These are phyloP conservation scores for Sciurus carolinensis DNA, from an alignment of 2,797 vertebrate species.

Conservation along the genomic window DNA sequence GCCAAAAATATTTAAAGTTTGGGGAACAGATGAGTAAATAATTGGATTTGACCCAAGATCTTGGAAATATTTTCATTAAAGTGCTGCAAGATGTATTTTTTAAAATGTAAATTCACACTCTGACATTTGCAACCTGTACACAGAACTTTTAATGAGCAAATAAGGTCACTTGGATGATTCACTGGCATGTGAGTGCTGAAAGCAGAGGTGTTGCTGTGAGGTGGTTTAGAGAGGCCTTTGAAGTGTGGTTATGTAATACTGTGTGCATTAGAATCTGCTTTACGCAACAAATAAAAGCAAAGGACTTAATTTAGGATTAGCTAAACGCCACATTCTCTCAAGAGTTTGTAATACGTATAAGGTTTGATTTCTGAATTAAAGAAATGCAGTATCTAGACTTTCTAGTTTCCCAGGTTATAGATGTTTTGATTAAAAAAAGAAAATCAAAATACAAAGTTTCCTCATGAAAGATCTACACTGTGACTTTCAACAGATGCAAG, in stretches of 20 bases:
- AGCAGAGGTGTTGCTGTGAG: slow-evolving; percentile 80
- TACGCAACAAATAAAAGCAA: slow-evolving; percentile 79
- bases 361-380: slow-evolving; percentile 82
- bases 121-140: slow-evolving; percentile 88
- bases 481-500: background rate
- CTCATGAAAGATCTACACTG: background rate
- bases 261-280: slow-evolving; percentile 78
- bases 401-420: background rate
- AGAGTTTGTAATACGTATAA: slow-evolving; percentile 56
- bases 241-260: slow-evolving; percentile 86
- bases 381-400: slow-evolving; percentile 31
- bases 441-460: background rate
- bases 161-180: slow-evolving; percentile 88
- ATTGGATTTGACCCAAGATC: slow-evolving; percentile 53
- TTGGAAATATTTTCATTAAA: slow-evolving; percentile 83
- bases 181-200: slow-evolving; percentile 79
- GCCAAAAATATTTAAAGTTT: slow-evolving; percentile 69
- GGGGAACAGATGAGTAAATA: slow-evolving; percentile 69
- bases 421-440: background rate
- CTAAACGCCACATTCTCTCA: slow-evolving; percentile 82
- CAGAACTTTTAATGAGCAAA: slow-evolving; percentile 88
- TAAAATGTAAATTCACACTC: slow-evolving; percentile 82
- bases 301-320: slow-evolving; percentile 84
- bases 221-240: slow-evolving; percentile 84
- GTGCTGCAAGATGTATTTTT: slow-evolving; percentile 73